phyloP scores from a whole-genome alignment of 1,140 invertebrate species.

The Euschistus heros region DNA sequence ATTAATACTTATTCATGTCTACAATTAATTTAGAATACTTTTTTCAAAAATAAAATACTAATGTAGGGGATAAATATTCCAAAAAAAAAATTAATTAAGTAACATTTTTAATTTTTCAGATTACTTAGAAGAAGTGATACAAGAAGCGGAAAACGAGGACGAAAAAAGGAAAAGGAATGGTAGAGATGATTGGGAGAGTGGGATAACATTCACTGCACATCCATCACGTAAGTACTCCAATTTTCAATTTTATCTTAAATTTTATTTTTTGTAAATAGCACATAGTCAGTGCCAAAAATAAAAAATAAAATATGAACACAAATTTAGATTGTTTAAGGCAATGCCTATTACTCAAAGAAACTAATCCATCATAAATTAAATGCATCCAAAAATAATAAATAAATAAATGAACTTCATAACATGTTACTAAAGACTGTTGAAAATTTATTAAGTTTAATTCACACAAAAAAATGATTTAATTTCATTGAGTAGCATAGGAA shows the following conservation, averaged over 20 bases:
- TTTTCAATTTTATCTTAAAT: background rate
- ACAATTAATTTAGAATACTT: too few relatives aligned
- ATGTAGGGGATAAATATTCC: background rate
- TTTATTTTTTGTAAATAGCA: background rate
- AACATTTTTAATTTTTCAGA: conserved; percentile 23
- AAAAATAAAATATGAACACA: too few relatives aligned
- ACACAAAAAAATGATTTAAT: too few relatives aligned
- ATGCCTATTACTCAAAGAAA: too few relatives aligned
- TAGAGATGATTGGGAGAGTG: conserved; percentile 64
- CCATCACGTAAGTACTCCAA: conserved; percentile 56
- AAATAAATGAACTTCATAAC: too few relatives aligned
- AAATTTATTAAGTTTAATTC: too few relatives aligned
- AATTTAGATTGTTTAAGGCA: too few relatives aligned
- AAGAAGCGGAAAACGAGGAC: conserved; percentile 53
- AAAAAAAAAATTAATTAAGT: background rate
- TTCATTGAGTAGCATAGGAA: too few relatives aligned
- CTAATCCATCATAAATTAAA: too few relatives aligned
- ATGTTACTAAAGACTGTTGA: too few relatives aligned
- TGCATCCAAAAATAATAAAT: too few relatives aligned
- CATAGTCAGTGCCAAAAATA: background rate
- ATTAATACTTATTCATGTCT: too few relatives aligned
- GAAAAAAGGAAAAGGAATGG: conserved; percentile 38
- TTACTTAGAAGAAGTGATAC: conserved; percentile 38
- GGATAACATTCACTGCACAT: conserved; percentile 75
- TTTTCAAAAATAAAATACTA: background rate